Evolutionary conservation across 2,113 vertebrate genomes (phyloP), one percentile per base, ranked within the genome.

Genomic region (Pygathrix nemaeus): DNA sequence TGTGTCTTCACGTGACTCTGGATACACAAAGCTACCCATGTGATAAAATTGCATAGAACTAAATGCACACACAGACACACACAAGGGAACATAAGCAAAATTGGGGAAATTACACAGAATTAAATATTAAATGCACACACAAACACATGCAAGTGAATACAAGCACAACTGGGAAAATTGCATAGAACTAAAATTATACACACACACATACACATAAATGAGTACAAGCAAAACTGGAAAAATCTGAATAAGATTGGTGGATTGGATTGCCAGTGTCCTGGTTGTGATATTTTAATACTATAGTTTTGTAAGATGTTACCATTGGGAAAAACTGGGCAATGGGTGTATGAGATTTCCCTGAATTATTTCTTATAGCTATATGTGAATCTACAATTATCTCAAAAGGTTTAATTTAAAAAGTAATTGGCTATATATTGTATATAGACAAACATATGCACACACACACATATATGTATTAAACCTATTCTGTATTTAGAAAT

Each of bases 401-500:
- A 75, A 84, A 64, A 89, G 50, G 11, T 48, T 91, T 91, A 86
- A 72, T 85, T 93, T 82, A 48, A 66, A 95, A 96, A 86, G 8
- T 40, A 70, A 30, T 59, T 83, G 18, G 7, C 73, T 59, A 8
- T 93, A 57, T 80, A 85, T 91, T 95, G 20, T 64, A 55, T 48
- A 76, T 35, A 68, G 23, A 75, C 4, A 70, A 45, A 50, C 6
- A 59, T 82, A 59, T 48, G 35, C 38, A 94, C n/a, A 86, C 40
- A 25, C 4, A 57, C 55, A 87, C 11, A 82, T 57, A 50, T 86
- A 8, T 83, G 35, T 87, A 75, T 88, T 87, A 68, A 94, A 73
- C 86, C 38, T 81, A 27, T 93, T 96, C 83, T 96, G 23, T 94
- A 59, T 95, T 98, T 96, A 94, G 89, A 85, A 73, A 88, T 94